These are phyloP conservation scores for Ageneiosus marmoratus DNA, from an alignment of 2,113 vertebrate species.

Conservation along the genomic window DNA sequence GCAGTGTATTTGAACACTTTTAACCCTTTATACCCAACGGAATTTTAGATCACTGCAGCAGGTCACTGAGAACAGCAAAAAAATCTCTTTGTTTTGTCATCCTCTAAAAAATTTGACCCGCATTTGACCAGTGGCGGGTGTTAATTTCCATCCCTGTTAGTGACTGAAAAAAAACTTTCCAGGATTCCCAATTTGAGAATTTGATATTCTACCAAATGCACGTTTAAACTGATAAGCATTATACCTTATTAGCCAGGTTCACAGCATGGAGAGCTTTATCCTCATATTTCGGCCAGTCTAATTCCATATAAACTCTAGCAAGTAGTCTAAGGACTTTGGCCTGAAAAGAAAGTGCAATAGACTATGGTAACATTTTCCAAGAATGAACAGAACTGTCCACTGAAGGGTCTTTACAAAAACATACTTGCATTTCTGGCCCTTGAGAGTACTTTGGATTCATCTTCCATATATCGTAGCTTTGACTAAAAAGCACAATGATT, in stretches of 20 bases:
- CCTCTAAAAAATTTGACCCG: too few relatives aligned
- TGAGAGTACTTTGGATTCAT: slow-evolving; percentile 71
- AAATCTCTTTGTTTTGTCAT: too few relatives aligned
- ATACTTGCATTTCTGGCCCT: slow-evolving; percentile 80
- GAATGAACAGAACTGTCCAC: background rate
- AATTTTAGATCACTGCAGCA: too few relatives aligned
- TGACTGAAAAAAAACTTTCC: too few relatives aligned
- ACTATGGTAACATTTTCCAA: background rate
- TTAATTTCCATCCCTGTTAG: too few relatives aligned
- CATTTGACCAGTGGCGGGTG: too few relatives aligned
- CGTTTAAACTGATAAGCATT: background rate
- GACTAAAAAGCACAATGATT: slow-evolving; percentile 67
- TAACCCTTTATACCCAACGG: too few relatives aligned
- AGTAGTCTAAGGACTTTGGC: slow-evolving; percentile 85
- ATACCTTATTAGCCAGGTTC: slow-evolving; percentile 84
- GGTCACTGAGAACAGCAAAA: too few relatives aligned
- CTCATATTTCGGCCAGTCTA: slow-evolving; percentile 75
- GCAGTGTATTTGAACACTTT: too few relatives aligned
- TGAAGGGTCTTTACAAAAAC: background rate
- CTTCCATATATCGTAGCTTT: slow-evolving; percentile 89
- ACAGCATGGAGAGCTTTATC: slow-evolving; percentile 81
- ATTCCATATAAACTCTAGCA: slow-evolving; percentile 83
- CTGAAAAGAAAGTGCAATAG: slow-evolving; percentile 65
- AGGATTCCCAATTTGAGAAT: background rate
- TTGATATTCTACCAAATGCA: background rate